Conservation (phyloP, 1,140 invertebrate genomes). For the Diachasmimorpha longicaudata region DNA sequence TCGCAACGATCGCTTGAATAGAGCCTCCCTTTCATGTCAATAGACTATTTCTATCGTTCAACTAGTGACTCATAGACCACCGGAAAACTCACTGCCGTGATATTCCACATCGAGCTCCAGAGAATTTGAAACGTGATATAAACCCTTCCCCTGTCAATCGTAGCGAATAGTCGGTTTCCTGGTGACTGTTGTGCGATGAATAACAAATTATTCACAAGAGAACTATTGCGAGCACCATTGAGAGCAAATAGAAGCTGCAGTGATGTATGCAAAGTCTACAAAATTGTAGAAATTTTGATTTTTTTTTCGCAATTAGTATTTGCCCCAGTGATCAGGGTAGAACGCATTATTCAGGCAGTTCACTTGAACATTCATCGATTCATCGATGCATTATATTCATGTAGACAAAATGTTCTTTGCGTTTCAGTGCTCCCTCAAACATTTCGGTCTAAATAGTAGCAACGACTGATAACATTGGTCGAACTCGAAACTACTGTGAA, state of each 20-base stretch:
- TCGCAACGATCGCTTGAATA: neutral
- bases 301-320: no score
- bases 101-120: neutral
- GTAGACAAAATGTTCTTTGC: neutral
- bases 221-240: constrained; percentile 6
- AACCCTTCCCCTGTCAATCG: constrained; percentile 36
- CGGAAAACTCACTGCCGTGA: constrained; percentile 5
- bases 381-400: neutral
- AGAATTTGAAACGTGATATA: constrained; percentile 37
- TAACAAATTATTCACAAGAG: constrained; percentile 16
- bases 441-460: neutral
- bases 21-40: neutral
- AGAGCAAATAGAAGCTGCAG: neutral
- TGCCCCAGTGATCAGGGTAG: neutral
- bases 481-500: neutral
- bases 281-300: neutral
- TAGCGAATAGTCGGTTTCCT: constrained; percentile 38
- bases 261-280: neutral
- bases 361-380: neutral
- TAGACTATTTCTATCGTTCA: neutral
- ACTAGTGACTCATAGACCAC: neutral
- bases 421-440: neutral
- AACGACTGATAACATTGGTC: neutral
- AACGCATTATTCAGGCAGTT: neutral
- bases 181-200: constrained; percentile 11